phyloP scores from a whole-genome alignment of 2,888 invertebrate species.

The Theretra japonica region DNA sequence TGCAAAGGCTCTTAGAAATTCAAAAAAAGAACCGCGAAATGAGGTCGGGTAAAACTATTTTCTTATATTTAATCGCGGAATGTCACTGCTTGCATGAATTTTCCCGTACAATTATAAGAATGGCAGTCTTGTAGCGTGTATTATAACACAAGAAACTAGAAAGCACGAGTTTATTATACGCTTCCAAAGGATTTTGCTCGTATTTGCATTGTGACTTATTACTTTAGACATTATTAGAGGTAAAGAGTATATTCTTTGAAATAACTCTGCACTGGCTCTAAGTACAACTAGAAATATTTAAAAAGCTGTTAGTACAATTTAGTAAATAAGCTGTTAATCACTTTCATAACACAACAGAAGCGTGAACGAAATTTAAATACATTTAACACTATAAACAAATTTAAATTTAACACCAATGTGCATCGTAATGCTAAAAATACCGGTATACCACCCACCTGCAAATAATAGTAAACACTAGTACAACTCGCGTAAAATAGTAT shows the following conservation, averaged over 20 bases:
- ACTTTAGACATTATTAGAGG: too few relatives aligned
- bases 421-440: background rate
- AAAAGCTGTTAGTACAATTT: background rate
- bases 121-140: background rate
- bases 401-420: background rate
- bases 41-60: constrained; percentile 13
- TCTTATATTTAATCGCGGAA: constrained; percentile 5
- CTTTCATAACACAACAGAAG: background rate
- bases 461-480: background rate
- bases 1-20: constrained; percentile 10
- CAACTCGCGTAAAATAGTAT: background rate
- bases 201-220: too few relatives aligned
- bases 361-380: background rate
- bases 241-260: too few relatives aligned
- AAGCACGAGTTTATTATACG: background rate
- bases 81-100: background rate
- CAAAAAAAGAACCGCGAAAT: constrained; percentile 18
- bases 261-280: too few relatives aligned
- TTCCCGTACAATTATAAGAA: background rate
- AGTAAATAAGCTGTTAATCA: background rate
- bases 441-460: background rate
- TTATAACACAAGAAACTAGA: background rate
- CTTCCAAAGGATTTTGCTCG: too few relatives aligned
- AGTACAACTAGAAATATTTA: too few relatives aligned
- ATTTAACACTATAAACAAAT: background rate